A percentile compares a stretch with the other conserved stretches of the same genome.
phyloP scores from a whole-genome alignment of 2,888 invertebrate genomes.

The Limnephilus rhombicus region DNA sequence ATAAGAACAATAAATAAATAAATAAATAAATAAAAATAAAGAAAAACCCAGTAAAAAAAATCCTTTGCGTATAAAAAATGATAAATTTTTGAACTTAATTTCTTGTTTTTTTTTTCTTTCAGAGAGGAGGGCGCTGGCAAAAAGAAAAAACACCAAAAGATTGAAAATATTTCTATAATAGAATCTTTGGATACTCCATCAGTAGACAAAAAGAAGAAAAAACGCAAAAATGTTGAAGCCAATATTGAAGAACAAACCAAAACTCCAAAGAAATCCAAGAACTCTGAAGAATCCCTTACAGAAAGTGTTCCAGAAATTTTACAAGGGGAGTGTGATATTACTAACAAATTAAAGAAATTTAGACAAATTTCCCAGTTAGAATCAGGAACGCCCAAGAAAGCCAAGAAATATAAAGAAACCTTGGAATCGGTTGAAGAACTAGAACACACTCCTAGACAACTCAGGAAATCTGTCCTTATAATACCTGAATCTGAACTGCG shows the following conservation, averaged over 20 bases:
- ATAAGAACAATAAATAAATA: too few species aligned
- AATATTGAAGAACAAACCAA: not conserved
- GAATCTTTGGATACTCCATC: not conserved
- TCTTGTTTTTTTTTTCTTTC: constrained; percentile 13
- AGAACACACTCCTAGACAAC: not conserved
- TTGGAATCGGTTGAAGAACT: not conserved
- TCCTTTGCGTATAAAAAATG: too few species aligned
- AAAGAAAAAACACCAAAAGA: constrained; percentile 65
- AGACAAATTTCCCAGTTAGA: not conserved
- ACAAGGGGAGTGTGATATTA: not conserved
- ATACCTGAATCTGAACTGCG: not conserved
- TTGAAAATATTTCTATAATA: constrained; percentile 17
- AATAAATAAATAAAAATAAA: too few species aligned
- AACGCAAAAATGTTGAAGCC: not conserved
- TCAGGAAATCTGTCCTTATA: not conserved
- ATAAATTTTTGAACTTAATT: not conserved
- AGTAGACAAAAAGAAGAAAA: constrained; percentile 4
- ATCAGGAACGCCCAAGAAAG: constrained; percentile 24
- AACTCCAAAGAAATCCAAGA: constrained; percentile 42
- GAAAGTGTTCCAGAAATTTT: not conserved
- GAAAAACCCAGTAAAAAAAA: too few species aligned
- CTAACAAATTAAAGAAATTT: not conserved
- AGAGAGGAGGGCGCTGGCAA: constrained; percentile 56
- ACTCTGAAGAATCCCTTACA: constrained; percentile 36
- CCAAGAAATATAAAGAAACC: constrained; percentile 28